These are phyloP conservation scores for Pocillopora grandis DNA, from an alignment of 92 coral and sea anemone species.

Conservation along the genomic window DNA sequence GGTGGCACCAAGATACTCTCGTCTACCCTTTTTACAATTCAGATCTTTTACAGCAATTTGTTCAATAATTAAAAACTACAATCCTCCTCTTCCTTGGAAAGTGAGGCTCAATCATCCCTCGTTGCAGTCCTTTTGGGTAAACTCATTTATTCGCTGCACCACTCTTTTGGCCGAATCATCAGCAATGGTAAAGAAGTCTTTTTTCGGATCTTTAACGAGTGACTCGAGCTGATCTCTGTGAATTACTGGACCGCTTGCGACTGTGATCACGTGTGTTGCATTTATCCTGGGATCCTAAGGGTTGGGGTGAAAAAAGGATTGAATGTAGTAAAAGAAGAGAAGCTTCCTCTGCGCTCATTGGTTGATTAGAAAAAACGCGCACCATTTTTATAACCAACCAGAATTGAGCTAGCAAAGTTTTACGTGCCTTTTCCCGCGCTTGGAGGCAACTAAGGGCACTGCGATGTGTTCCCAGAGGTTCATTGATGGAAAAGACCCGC, in stretches of 20 bases:
- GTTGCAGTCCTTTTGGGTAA: slow-evolving; percentile 10
- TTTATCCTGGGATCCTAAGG: slow-evolving; percentile 17
- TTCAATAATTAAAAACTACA: neutral
- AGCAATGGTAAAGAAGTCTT: slow-evolving; percentile 18
- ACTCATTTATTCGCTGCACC: slow-evolving; percentile 18
- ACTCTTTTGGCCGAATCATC: neutral
- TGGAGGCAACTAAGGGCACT: too few species aligned
- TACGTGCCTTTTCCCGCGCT: too few species aligned
- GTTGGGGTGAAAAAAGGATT: neutral
- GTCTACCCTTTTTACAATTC: too few species aligned
- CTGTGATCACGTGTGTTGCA: slow-evolving; percentile 10
- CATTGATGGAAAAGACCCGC: too few species aligned
- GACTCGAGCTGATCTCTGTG: neutral
- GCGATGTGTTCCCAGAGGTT: too few species aligned
- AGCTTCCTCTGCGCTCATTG: too few species aligned
- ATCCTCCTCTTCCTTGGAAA: neutral
- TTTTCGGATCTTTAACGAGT: slow-evolving; percentile 29
- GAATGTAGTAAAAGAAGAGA: too few species aligned
- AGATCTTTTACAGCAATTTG: neutral
- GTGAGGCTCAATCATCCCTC: neutral
- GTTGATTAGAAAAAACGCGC: too few species aligned
- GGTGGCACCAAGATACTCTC: too few species aligned
- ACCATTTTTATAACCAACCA: too few species aligned
- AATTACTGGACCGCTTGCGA: slow-evolving; percentile 5
- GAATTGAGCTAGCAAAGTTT: too few species aligned